Base-by-base conservation (phyloP, 2,113 vertebrate species). In the Paralichthys olivaceus region DNA sequence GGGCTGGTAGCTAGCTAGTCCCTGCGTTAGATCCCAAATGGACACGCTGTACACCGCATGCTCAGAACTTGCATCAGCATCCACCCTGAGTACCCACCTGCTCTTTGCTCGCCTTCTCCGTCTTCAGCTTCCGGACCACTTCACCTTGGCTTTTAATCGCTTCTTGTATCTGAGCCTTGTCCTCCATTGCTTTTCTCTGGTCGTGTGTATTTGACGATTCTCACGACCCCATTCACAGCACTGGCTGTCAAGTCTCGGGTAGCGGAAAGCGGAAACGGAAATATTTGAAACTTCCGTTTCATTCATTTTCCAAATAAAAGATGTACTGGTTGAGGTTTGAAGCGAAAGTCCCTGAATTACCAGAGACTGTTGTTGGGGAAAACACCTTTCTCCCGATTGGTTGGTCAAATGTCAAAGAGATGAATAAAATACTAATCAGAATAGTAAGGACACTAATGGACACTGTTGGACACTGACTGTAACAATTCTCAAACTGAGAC, bases 61-160 rank as follows among this genome's bases (percentile, higher is more conserved):
- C 14, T 23, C 5, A 45, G 0, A 68, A 7, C 9, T 23, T 22
- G 1, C 8, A 40, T 59, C 14, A 49, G 1, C 1, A 22, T 12
- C 26, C 0, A 28, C 0, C 22, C 20, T 1, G 5, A 47, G 2
- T 26, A 87, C 95, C 85, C 63, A 95, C 95, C 94, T 94, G 93
- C 0, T 95, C 90, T 86, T 93, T 93, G 77, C 60, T 91, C 28
- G 93, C 94, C 74, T 95, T 94, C 66, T 93, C 93, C 1, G 88
- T 64, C 77, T 95, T 95, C 3, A 95, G 45, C 69, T 88, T 93
- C 37, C 95, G 90, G 1, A 95, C 94, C 0, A 94, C 71, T 83
- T 95, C 94, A 2, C 94, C 94, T 54, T 95, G 94, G 8, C 4
- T 20, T 90, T 94, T 94, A 81, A 95, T 93, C 0, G 92, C 93